phyloP scores from a whole-genome alignment of 2,113 vertebrate genomes.

The Daboia siamensis region DNA sequence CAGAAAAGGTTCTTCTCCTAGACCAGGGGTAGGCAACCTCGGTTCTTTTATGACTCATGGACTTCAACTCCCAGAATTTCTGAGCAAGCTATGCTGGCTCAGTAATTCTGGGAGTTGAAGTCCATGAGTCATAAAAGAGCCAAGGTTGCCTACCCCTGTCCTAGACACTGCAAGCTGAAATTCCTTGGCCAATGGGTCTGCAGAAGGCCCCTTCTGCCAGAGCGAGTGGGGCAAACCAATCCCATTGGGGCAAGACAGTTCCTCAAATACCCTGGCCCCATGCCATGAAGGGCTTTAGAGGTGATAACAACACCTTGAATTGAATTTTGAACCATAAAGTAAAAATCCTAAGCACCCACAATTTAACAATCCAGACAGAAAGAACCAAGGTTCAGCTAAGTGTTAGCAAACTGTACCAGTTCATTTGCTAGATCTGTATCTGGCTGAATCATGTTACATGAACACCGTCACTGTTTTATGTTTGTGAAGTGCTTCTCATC shows the following conservation, averaged over 20 bases:
- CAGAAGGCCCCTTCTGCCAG: neutral
- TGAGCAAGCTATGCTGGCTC: no score
- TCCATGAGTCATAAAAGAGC: no score
- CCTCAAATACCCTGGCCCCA: neutral
- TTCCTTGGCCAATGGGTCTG: neutral
- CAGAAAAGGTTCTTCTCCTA: neutral
- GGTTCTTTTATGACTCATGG: no score
- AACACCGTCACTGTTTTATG: neutral
- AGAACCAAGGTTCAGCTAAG: neutral
- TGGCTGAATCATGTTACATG: no score
- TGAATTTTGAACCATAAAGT: neutral
- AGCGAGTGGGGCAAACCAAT: neutral
- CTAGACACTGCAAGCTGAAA: neutral
- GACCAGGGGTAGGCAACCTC: neutral
- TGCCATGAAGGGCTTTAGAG: neutral
- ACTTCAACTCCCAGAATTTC: no score
- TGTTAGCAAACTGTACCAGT: neutral
- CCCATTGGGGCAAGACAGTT: neutral
- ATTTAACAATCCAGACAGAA: neutral
- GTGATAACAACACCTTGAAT: neutral
- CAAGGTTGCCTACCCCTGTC: no score
- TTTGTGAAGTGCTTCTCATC: neutral
- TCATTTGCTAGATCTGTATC: neutral
- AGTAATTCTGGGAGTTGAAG: no score
- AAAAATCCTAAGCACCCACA: neutral